phyloP scores from a whole-genome alignment of 2,888 invertebrate genomes.

The Sclerodermus sp. region DNA sequence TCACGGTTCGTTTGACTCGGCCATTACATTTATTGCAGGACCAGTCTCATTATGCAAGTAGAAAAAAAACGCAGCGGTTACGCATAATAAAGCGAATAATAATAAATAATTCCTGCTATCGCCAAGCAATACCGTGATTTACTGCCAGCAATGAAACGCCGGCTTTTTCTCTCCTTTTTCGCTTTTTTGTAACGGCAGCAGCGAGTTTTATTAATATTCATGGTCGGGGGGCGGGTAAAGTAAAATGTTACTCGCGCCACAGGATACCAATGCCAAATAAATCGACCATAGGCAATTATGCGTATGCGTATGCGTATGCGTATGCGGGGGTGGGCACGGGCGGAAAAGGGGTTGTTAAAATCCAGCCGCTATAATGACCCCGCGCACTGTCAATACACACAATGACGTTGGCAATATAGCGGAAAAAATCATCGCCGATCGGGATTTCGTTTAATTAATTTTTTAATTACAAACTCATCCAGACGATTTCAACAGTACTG shows the following conservation, averaged over 20 bases:
- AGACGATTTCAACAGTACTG: slow-evolving; percentile 24
- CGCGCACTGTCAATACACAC: slow-evolving; percentile 23
- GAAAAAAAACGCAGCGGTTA: no score
- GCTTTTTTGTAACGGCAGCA: no score
- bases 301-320: slow-evolving; percentile 1
- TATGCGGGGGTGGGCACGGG: neutral
- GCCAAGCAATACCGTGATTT: no score
- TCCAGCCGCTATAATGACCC: slow-evolving; percentile 33
- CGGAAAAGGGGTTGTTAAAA: slow-evolving; percentile 23
- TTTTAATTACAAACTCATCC: slow-evolving; percentile 42
- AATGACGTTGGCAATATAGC: slow-evolving; percentile 25
- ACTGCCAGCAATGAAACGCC: no score
- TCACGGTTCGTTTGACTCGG: no score
- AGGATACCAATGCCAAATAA: slow-evolving; percentile 16
- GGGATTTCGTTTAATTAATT: slow-evolving; percentile 44
- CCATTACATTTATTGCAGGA: no score
- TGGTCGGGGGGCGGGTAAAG: neutral
- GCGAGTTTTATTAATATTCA: no score
- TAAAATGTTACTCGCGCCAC: neutral
- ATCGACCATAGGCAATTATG: slow-evolving; percentile 36
- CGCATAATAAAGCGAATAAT: no score
- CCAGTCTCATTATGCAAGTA: no score
- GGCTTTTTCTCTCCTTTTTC: no score
- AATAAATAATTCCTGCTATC: no score
- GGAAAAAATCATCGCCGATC: slow-evolving; percentile 34